These are phyloP conservation scores for Lasioglossum villosulum DNA, from an alignment of 2,888 invertebrate genomes.

Conservation along the genomic window DNA sequence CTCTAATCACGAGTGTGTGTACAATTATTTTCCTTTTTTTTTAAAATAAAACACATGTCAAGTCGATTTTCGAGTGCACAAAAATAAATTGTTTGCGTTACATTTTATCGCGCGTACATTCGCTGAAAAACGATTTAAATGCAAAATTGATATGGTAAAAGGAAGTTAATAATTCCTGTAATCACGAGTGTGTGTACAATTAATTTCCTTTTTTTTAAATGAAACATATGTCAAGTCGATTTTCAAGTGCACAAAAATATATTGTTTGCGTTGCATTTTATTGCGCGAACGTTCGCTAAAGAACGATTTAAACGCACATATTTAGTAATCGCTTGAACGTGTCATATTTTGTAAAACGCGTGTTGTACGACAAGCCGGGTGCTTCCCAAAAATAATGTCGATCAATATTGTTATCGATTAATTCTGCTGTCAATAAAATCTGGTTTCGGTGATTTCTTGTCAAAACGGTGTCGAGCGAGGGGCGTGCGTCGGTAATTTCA, in stretches of 20 bases:
- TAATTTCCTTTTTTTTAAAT: neutral
- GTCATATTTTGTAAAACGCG: neutral
- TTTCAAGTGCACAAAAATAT: neutral
- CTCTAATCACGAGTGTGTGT: neutral
- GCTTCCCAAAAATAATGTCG: neutral
- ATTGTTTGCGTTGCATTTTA: neutral
- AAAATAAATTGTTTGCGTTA: no score
- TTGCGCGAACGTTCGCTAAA: neutral
- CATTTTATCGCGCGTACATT: no score
- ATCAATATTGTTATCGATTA: constrained; percentile 10
- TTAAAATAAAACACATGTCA: neutral
- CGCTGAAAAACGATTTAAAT: no score
- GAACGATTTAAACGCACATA: neutral
- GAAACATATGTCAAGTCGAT: neutral
- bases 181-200: neutral
- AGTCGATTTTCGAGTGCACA: no score
- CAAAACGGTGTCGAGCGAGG: neutral
- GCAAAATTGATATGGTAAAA: no score
- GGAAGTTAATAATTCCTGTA: neutral
- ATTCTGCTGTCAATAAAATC: constrained; percentile 2
- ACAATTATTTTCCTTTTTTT: neutral
- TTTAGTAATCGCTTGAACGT: neutral
- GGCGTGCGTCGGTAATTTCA: neutral
- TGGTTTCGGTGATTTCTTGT: neutral
- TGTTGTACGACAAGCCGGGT: neutral